Percentiles rank a stretch among this genome's conserved stretches.
These are phyloP conservation scores for Scolanthus callimorphus DNA, from an alignment of 92 coral and sea anemone genomes.

Conservation along the genomic window DNA sequence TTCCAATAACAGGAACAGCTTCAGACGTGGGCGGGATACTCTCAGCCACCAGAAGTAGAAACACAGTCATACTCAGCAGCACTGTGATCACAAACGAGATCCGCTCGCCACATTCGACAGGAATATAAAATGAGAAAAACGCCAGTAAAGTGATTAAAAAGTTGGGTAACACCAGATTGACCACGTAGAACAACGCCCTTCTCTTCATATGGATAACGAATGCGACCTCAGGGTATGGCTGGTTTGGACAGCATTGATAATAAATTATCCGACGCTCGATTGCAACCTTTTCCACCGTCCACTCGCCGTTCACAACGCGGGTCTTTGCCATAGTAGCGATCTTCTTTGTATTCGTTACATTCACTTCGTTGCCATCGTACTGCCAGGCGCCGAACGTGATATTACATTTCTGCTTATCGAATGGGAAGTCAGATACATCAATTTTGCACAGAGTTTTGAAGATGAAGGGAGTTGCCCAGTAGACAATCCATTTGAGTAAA, in stretches of 20 bases:
- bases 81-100: constrained; percentile 62
- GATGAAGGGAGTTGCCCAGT: constrained; percentile 26
- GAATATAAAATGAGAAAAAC: constrained; percentile 58
- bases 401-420: constrained; percentile 39
- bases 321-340: constrained; percentile 31
- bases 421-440: constrained; percentile 49
- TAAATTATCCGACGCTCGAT: constrained; percentile 18
- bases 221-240: constrained; percentile 49
- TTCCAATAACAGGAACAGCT: constrained; percentile 54
- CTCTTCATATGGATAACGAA: constrained; percentile 48
- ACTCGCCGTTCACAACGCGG: constrained; percentile 45
- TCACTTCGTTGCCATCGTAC: constrained; percentile 31
- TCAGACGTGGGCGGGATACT: constrained; percentile 63
- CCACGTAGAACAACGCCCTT: constrained; percentile 43
- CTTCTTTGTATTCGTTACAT: constrained; percentile 25
- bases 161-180: constrained; percentile 51
- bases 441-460: constrained; percentile 54
- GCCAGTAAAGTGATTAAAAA: constrained; percentile 53
- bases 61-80: constrained; percentile 60
- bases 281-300: constrained; percentile 36
- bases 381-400: constrained; percentile 53
- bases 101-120: constrained; percentile 59
- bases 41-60: constrained; percentile 54
- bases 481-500: constrained; percentile 14
- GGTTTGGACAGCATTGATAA: constrained; percentile 30